Conservation (phyloP, 2,113 vertebrate genomes). For the Leucopsar rothschildi region DNA sequence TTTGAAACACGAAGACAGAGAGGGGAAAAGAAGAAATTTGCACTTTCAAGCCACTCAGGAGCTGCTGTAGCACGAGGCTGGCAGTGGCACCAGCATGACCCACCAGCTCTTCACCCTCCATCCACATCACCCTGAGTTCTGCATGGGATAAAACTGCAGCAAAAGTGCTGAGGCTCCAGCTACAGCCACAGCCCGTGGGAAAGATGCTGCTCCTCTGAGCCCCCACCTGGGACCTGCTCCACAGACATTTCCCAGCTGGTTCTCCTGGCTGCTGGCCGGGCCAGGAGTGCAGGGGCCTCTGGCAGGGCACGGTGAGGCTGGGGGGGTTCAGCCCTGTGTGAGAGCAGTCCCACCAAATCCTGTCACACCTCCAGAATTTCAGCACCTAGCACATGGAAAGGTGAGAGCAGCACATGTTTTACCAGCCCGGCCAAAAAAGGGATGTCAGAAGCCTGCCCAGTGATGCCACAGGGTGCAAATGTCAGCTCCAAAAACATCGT, state of each 20-base stretch:
- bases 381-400: neutral
- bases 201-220: neutral
- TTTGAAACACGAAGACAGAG: neutral
- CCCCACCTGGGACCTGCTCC: neutral
- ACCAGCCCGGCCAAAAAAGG: neutral
- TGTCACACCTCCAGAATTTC: neutral
- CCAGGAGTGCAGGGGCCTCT: neutral
- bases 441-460: neutral
- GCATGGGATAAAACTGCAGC: neutral
- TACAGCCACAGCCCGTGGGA: neutral
- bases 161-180: accelerated
- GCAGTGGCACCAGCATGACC: accelerated
- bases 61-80: neutral
- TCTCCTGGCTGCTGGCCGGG: neutral
- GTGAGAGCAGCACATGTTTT: neutral
- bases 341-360: neutral
- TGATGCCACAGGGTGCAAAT: accelerated
- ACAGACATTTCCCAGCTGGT: neutral
- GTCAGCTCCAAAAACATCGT: accelerated
- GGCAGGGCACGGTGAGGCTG: neutral
- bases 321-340: accelerated
- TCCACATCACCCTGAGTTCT: neutral
- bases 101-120: neutral
- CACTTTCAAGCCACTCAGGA: neutral
- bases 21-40: neutral